Evolutionary conservation across 2,797 vertebrate genomes (phyloP).

Genomic region (Lutra lutra): DNA sequence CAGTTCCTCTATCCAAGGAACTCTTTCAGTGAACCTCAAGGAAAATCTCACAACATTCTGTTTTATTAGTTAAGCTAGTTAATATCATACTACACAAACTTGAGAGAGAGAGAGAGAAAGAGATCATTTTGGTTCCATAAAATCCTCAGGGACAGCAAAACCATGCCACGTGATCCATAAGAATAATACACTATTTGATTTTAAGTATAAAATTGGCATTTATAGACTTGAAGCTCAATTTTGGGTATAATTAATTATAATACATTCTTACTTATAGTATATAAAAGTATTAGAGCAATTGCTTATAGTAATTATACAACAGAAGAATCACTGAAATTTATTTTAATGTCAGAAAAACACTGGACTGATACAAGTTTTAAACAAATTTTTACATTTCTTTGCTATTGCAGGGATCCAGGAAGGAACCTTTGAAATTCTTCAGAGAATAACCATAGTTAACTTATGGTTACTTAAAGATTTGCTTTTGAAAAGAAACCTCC

Average conservation of each 20-base stretch:
- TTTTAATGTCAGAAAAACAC: conserved; percentile 7
- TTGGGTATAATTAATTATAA: conserved; percentile 20
- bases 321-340: conserved; percentile 33
- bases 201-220: not conserved
- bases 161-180: not conserved
- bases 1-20: conserved; percentile 49
- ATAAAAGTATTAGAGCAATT: conserved; percentile 23
- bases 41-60: not conserved
- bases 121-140: not conserved
- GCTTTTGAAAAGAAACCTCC: not conserved
- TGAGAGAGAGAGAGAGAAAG: not conserved
- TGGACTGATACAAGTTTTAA: not conserved
- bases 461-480: not conserved
- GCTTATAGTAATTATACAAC: not conserved
- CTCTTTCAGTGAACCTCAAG: not conserved
- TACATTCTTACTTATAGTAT: conserved; percentile 7
- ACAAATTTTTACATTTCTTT: not conserved
- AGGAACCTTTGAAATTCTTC: not conserved
- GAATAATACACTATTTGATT: conserved; percentile 39
- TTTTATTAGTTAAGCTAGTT: conserved; percentile 5
- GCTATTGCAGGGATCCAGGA: not conserved
- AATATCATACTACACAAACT: not conserved
- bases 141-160: not conserved
- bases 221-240: conserved; percentile 4
- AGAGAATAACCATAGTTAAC: not conserved